Percentiles rank a stretch among this genome's conserved stretches.
Conservation (phyloP, 2,797 vertebrate species). For the Hemitrygon akajei region DNA sequence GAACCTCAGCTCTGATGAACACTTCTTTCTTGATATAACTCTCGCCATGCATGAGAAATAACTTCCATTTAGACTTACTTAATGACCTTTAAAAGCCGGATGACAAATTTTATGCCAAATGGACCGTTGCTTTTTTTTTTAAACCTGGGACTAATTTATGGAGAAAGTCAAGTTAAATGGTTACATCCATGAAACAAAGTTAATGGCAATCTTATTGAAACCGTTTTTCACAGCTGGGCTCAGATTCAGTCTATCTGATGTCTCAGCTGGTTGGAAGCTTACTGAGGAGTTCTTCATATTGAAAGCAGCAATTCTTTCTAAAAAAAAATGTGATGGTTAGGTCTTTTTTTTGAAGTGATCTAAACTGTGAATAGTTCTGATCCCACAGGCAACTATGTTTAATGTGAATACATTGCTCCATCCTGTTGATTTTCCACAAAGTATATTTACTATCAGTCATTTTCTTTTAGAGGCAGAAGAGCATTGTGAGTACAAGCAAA, state of each 20-base stretch:
- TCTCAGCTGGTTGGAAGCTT: not conserved
- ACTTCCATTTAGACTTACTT: conserved; percentile 58
- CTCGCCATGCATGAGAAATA: conserved; percentile 55
- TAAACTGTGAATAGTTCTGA: not conserved
- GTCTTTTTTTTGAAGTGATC: not conserved
- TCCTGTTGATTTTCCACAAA: not conserved
- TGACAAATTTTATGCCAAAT: conserved; percentile 28
- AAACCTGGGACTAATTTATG: conserved; percentile 59
- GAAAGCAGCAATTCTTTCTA: not conserved
- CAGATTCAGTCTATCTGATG: not conserved
- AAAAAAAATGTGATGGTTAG: not conserved
- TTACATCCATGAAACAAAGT: conserved; percentile 44
- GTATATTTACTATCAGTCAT: not conserved
- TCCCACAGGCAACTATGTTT: not conserved
- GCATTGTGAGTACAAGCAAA: not conserved
- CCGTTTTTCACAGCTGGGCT: conserved; percentile 29
- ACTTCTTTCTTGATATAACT: conserved; percentile 41
- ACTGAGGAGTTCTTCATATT: not conserved
- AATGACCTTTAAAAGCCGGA: conserved; percentile 47
- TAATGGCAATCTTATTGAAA: conserved; percentile 21
- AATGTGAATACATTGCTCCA: not conserved
- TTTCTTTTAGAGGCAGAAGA: not conserved
- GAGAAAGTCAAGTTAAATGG: conserved; percentile 58
- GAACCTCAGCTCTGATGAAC: not conserved
- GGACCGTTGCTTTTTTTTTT: conserved; percentile 59